Evolutionary conservation across 2,888 invertebrate genomes (phyloP), one percentile per base, ranked within the genome.

Genomic region (Euproctis similis): DNA sequence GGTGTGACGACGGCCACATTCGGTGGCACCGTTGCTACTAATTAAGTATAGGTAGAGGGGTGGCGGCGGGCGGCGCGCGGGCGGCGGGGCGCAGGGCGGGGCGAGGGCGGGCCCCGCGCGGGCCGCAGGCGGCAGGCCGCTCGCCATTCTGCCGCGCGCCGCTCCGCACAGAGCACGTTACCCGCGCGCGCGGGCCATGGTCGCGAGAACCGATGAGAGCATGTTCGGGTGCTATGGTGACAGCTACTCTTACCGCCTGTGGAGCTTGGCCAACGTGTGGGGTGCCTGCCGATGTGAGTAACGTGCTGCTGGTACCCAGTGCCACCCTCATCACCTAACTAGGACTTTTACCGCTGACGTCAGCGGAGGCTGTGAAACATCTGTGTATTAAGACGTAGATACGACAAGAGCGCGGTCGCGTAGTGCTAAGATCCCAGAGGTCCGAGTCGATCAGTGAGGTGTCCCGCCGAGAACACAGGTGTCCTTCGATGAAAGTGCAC

Each of bases 121-220:
- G 52, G 49, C 35, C 33, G 56, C 50, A 50, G 54, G 49, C 58
- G 50, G 46, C 71, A 68, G 41, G 24, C 21, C 24, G 24, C 24
- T 57, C 58, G 42, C 72, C 82, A 80, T 71, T 77, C 77, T 75
- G 75, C 84, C 76, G 78, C 82, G 85, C 80, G 75, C 74, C 80
- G 76, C 75, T 74, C 66, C 59, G 57, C 66, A 43, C 51, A 54
- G 46, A 62, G 63, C 73, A 75, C 80, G 77, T 68, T 48, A 65
- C 60, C 70, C 70, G 72, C 73, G 76, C 80, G 82, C 78, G 85
- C 88, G 89, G 90, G 90, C 88, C 88, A 91, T 89, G 89, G 91
- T 91, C 91, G 91, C 92, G 88, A 90, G 90, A 88, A 89, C 89
- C 85, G 87, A 88, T 87, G 90, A 86, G 86, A 89, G 87, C 87